phyloP scores from a whole-genome alignment of 1,140 invertebrate genomes.

The Sitophilus oryzae region DNA sequence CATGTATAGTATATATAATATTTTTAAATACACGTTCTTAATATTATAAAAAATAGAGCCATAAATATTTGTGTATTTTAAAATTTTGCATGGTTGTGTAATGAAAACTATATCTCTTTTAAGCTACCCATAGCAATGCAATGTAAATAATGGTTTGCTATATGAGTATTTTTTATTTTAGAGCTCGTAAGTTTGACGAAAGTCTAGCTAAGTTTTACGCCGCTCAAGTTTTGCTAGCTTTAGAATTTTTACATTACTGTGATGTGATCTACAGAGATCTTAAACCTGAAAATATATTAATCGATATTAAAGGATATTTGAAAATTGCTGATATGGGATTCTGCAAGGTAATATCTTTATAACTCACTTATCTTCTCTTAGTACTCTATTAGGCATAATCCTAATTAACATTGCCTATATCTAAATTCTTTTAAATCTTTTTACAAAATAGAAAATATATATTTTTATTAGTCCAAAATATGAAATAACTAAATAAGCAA shows the following conservation, averaged over 20 bases:
- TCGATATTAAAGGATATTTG: slow-evolving; percentile 81
- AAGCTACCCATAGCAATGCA: no score
- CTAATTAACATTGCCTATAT: no score
- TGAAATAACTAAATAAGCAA: background rate
- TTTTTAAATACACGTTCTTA: no score
- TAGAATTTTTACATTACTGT: slow-evolving; percentile 91
- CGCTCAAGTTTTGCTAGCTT: slow-evolving; percentile 80
- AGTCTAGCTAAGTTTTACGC: slow-evolving; percentile 82
- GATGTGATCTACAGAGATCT: slow-evolving; percentile 88
- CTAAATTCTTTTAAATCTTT: slow-evolving; percentile 1
- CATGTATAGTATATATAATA: no score
- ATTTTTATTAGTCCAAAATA: background rate
- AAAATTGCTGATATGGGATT: slow-evolving; percentile 88
- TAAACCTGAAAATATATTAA: slow-evolving; percentile 94
- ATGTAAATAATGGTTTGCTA: no score
- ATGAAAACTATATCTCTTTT: slow-evolving; percentile 3
- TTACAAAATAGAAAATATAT: background rate
- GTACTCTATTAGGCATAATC: no score
- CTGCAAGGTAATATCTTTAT: slow-evolving; percentile 81
- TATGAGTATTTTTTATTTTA: slow-evolving; percentile 20
- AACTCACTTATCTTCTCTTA: no score
- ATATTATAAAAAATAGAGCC: no score
- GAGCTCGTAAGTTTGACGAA: slow-evolving; percentile 68
- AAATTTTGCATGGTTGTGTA: no score
- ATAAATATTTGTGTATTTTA: no score